Evolutionary conservation across 1,140 invertebrate genomes (phyloP).

Genomic region (Metopolophium dirhodum): DNA sequence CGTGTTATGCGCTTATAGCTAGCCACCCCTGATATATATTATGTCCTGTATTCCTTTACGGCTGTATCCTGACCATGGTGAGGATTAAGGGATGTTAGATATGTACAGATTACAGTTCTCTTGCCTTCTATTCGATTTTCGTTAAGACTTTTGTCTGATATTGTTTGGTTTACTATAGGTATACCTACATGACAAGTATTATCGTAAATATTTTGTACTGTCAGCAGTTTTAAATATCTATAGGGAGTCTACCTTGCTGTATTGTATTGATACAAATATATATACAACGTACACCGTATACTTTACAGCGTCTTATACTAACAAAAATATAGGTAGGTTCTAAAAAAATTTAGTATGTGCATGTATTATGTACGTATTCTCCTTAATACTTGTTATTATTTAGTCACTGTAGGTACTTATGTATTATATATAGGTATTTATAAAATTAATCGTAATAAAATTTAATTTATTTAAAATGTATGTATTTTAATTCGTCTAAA

Average conservation of each 20-base stretch:
- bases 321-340: not conserved
- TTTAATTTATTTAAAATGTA: not conserved
- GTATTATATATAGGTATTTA: not conserved
- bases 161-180: not conserved
- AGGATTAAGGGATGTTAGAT: not conserved
- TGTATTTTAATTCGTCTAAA: not conserved
- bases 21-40: no score
- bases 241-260: not conserved
- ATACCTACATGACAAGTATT: not conserved
- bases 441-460: not conserved
- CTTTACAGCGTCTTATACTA: not conserved
- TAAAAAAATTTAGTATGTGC: not conserved
- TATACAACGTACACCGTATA: not conserved
- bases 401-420: not conserved
- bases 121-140: not conserved
- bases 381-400: not conserved
- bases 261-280: not conserved
- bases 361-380: no score
- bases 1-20: no score
- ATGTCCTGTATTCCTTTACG: not conserved
- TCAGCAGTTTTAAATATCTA: not conserved
- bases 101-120: not conserved
- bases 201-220: not conserved
- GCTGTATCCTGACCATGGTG: not conserved
- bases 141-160: not conserved